Percentiles rank a stretch among this genome's conserved stretches.
These are phyloP conservation scores for Sciurus carolinensis DNA, from an alignment of 2,797 vertebrate genomes.

Conservation along the genomic window DNA sequence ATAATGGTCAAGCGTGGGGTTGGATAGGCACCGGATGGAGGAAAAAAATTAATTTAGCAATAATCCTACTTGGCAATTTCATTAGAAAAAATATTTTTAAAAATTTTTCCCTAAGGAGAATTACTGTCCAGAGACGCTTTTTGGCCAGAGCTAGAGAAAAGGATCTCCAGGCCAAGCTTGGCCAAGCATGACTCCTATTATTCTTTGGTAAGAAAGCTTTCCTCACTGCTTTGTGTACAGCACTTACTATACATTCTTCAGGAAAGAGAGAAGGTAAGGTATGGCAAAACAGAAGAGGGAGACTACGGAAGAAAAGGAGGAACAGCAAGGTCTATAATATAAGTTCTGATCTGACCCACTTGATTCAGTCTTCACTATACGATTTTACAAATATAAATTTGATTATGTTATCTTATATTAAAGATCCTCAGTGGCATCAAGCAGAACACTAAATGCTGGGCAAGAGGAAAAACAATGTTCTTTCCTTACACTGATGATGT, in stretches of 20 bases:
- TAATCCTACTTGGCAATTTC: constrained; percentile 52
- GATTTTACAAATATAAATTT: constrained; percentile 17
- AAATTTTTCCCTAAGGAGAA: constrained; percentile 7
- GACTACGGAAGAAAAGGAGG: background rate
- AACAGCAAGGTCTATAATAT: background rate
- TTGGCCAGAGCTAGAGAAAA: background rate
- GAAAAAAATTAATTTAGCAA: constrained; percentile 44
- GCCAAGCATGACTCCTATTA: background rate
- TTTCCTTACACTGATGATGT: background rate
- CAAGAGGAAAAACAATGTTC: background rate
- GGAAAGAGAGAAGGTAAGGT: background rate
- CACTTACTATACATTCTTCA: background rate
- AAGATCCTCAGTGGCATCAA: background rate
- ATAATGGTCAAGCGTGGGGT: background rate
- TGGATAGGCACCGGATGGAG: background rate
- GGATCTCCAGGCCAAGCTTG: background rate
- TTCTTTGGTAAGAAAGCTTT: background rate
- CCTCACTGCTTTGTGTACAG: background rate
- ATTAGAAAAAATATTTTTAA: constrained; percentile 23
- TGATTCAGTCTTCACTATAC: background rate
- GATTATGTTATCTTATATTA: background rate
- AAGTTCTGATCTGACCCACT: background rate
- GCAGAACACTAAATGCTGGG: background rate
- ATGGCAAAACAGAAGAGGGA: background rate
- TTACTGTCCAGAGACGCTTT: background rate